Conservation (phyloP, 1,140 invertebrate genomes). For the Archegozetes longisetosus region DNA sequence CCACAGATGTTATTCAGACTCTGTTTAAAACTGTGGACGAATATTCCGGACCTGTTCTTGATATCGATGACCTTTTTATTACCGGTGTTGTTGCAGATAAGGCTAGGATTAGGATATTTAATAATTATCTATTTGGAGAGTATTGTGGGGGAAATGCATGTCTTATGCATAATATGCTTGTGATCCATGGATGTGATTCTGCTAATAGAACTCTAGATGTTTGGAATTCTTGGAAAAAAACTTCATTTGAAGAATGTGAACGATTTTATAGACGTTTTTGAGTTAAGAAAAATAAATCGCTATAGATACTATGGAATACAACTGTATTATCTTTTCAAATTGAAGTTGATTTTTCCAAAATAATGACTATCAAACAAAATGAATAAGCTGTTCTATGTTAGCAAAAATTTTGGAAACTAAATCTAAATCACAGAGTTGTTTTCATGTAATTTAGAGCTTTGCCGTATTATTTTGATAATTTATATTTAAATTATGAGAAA, state of each 20-base stretch:
- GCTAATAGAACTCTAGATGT: not conserved
- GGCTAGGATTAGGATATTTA: not conserved
- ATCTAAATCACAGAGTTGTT: no score
- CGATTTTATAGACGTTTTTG: not conserved
- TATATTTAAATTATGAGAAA: no score
- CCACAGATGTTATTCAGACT: conserved; percentile 56
- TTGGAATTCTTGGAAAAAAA: not conserved
- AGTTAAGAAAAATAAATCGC: no score
- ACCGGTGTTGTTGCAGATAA: conserved; percentile 10
- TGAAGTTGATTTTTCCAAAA: no score
- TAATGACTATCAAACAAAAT: no score
- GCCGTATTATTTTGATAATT: no score
- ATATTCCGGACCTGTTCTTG: conserved; percentile 47
- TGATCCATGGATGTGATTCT: not conserved
- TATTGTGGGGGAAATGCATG: not conserved
- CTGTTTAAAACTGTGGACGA: conserved; percentile 25
- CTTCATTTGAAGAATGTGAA: not conserved
- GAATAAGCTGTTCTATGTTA: no score
- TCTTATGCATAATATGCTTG: not conserved
- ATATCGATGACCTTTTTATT: conserved; percentile 13
- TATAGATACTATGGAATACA: no score
- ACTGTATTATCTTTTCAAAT: no score
- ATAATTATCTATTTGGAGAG: not conserved
- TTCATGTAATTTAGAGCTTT: no score
- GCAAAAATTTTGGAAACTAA: no score